Evolutionary conservation across 2,113 vertebrate species (phyloP), one percentile per base, ranked within the genome.

Genomic region (Raphicerus campestris): DNA sequence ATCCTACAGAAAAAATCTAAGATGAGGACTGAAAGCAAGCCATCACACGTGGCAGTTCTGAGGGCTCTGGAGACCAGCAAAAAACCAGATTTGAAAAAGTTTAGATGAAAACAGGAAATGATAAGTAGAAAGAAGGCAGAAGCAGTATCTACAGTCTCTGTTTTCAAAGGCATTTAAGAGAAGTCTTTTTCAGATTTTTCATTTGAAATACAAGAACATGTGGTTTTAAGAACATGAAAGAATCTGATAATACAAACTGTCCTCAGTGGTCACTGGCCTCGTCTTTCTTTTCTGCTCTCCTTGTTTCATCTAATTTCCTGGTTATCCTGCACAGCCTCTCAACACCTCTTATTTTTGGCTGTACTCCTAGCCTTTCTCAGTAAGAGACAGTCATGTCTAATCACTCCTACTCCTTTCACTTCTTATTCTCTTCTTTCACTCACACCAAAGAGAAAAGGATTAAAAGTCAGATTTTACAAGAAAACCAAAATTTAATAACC

Each of bases 391-490:
- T 66, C 83, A 28, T 35, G 13, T 60, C n/a, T 90, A 80, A 85
- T 66, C 32, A 49, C 32, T 32, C 80, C 45, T 75, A 81, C 30
- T 55, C 51, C 47, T 92, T 85, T 92, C n/a, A 75, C 32, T 16
- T 84, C 47, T 88, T 49, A 88, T n/a, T 47, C 42, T 77, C 63
- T 84, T 94, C 60, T 45, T 88, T 39, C n/a, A 39, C 30, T 92
- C 39, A 89, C 32, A 56, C 5, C 39, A 63, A 32, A 85, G 22
- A 88, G n/a, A n/a, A 20, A 88, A 80, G 2, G 47, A 81, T 26
- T 15, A 94, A 94, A 81, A 75, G 91, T 70, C 58, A 91, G 47
- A 88, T 53, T 96, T 89, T 81, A 95, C 9, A 70, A 93, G 49
- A 75, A 83, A 86, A 85, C 22, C 32, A 94, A 61, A 22, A 93